Evolutionary conservation across 2,888 invertebrate species (phyloP).

Genomic region (Anthophora plumipes): DNA sequence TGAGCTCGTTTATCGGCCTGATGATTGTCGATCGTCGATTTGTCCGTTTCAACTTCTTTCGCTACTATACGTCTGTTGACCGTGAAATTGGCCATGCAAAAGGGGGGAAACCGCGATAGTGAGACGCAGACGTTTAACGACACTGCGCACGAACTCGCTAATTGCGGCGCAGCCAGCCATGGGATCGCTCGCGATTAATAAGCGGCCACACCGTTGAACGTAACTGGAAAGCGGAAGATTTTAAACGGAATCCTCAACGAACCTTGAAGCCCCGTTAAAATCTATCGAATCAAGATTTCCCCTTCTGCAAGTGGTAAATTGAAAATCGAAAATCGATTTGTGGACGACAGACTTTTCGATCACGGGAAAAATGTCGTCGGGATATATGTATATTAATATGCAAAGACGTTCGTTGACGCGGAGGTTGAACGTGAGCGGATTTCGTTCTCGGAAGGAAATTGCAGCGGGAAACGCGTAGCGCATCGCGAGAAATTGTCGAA

Average conservation of each 20-base stretch:
- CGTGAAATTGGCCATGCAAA: constrained; percentile 37
- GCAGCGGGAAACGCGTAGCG: neutral
- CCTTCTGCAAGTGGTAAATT: neutral
- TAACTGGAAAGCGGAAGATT: constrained; percentile 51
- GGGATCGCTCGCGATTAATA: constrained; percentile 55
- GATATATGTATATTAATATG: neutral
- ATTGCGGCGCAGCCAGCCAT: constrained; percentile 43
- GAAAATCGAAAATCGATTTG: constrained; percentile 23
- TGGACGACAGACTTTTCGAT: no score
- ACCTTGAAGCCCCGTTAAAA: constrained; percentile 29
- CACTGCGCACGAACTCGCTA: constrained; percentile 39
- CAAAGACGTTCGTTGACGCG: neutral
- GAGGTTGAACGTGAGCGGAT: neutral
- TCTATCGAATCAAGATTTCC: neutral
- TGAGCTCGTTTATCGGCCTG: constrained; percentile 17
- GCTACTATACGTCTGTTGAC: constrained; percentile 16
- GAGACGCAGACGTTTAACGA: constrained; percentile 37
- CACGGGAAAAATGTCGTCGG: no score
- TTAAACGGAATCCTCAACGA: constrained; percentile 34
- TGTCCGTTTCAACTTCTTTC: neutral
- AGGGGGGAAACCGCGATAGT: constrained; percentile 26
- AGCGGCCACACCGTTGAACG: constrained; percentile 20
- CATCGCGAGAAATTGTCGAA: neutral
- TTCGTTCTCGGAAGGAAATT: neutral
- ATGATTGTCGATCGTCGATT: no score